A percentile compares a stretch with the other conserved stretches of the same genome.
Evolutionary conservation across 2,888 invertebrate genomes (phyloP).

Genomic region (Morinoia aosen): DNA sequence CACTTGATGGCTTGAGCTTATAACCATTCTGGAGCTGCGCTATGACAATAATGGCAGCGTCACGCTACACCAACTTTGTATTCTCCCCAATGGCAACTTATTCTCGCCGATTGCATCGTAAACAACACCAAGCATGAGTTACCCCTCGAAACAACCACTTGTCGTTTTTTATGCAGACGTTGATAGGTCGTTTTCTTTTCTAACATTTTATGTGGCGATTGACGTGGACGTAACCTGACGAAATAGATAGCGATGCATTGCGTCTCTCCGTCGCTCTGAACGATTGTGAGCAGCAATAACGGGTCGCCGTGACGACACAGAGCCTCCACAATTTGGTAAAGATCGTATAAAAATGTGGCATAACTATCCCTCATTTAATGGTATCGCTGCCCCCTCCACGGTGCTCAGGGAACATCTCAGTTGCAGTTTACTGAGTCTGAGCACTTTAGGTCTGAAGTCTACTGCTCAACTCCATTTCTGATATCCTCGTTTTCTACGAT

Average conservation of each 20-base stretch:
- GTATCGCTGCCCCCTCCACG: conserved; percentile 7
- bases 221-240: conserved; percentile 38
- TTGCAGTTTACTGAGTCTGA: neutral
- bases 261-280: neutral
- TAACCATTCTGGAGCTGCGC: conserved; percentile 39
- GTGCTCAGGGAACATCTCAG: neutral
- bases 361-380: neutral
- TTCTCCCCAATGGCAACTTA: conserved; percentile 46
- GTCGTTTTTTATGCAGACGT: conserved; percentile 49
- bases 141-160: conserved; percentile 51
- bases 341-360: conserved; percentile 39
- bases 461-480: neutral
- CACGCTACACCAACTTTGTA: conserved; percentile 47
- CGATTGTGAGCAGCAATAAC: conserved; percentile 48
- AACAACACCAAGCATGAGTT: conserved; percentile 52
- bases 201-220: conserved; percentile 37
- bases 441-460: neutral
- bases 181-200: conserved; percentile 49
- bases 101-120: conserved; percentile 32
- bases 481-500: neutral
- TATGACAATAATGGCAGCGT: conserved; percentile 45
- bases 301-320: neutral
- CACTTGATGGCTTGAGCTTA: conserved; percentile 42
- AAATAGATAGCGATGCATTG: conserved; percentile 50
- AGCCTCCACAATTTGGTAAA: conserved; percentile 43